These are phyloP conservation scores for Taenioides sp. DNA, from an alignment of 2,797 vertebrate species.

Conservation along the genomic window DNA sequence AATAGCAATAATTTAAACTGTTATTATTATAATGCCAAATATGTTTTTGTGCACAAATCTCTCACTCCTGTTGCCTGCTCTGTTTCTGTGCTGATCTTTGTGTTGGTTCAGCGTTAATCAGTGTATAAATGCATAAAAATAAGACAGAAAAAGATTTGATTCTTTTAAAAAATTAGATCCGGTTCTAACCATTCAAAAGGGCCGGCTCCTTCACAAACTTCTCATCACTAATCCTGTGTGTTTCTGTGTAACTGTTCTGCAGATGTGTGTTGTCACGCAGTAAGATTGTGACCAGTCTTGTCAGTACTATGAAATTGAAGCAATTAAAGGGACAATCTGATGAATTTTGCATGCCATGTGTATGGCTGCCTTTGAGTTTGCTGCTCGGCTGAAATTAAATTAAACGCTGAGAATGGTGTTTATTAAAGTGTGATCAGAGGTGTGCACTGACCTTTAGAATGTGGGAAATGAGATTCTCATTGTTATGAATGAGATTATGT, in stretches of 20 bases:
- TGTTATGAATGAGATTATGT: constrained; percentile 80
- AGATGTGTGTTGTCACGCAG: constrained; percentile 39
- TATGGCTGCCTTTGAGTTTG: constrained; percentile 68
- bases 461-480: constrained; percentile 80
- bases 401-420: constrained; percentile 79
- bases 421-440: constrained; percentile 83
- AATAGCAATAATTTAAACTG: too few species aligned
- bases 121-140: too few species aligned
- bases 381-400: constrained; percentile 79
- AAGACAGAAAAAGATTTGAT: too few species aligned
- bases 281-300: constrained; percentile 63
- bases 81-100: too few species aligned
- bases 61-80: too few species aligned
- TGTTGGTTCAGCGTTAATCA: too few species aligned
- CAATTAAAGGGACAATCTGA: constrained; percentile 76
- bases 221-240: constrained; percentile 6
- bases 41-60: too few species aligned
- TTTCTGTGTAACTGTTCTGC: constrained; percentile 27
- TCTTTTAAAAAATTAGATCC: too few species aligned
- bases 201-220: too few species aligned
- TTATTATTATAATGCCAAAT: too few species aligned
- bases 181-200: too few species aligned
- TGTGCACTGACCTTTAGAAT: constrained; percentile 82
- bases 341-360: constrained; percentile 71
- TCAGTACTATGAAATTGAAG: constrained; percentile 73